Evolutionary conservation across 2,113 vertebrate species (phyloP), one percentile per base, ranked within the genome.

Genomic region (Cephalopterus ornatus): DNA sequence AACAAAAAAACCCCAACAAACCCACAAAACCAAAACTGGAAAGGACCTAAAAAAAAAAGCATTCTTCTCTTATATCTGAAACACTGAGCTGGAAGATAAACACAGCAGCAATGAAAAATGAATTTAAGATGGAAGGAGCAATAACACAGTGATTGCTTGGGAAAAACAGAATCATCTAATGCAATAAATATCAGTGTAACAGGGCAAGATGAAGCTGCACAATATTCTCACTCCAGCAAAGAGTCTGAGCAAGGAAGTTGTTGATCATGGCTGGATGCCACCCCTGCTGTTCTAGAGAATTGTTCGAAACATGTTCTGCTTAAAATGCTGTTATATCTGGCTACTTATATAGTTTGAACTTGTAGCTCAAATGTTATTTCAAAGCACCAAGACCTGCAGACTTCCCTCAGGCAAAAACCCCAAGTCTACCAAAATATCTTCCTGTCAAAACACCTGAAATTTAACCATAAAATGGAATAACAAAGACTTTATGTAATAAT

Each of bases 241-340:
- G 62, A 92, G 13, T 63, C 32, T 83, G 50, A 92, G 41, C 35
- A 78, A 71, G 66, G 91, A 95, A 87, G 66, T n/a, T 94, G 61
- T 95, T 97, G 86, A 95, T 97, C 80, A 93, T 42, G 88, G 80
- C 65, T 88, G 44, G 68, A 85, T 62, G 87, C 12, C 55, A 95
- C 74, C 58, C 62, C 73, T 70, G 55, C 77, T 94, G 74, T 79
- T 96, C 74, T 2, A 46, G 21, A n/a, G 46, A 95, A 89, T 84
- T 92, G 50, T 88, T 95, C 77, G 93, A 87, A 97, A 91, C 27
- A 58, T 56, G 90, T 94, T 74, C 55, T 95, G 13, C 28, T 89
- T 92, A 92, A 96, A 97, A 88, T 94, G 15, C 46, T 86, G 47
- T 81, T 89, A 42, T 41, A 65, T 47, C 39, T 78, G 39, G 35